Evolutionary conservation across 2,113 vertebrate genomes (phyloP).

Genomic region (Seriola dumerili): DNA sequence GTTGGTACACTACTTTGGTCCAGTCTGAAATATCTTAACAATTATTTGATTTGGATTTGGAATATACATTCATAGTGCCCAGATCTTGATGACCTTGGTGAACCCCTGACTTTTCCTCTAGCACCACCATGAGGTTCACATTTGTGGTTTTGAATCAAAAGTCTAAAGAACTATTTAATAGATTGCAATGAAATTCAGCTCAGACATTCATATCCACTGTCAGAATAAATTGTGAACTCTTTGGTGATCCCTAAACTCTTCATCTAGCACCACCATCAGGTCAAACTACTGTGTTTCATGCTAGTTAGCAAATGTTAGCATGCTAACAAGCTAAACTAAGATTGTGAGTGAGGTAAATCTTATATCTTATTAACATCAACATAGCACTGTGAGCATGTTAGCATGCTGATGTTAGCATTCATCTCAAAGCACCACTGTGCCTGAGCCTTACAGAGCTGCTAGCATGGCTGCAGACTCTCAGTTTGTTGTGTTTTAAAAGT

Average conservation of each 20-base stretch:
- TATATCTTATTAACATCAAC: background rate
- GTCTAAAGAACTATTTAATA: background rate
- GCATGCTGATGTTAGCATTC: too few relatives aligned
- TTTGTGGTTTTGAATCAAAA: background rate
- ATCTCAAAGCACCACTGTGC: too few relatives aligned
- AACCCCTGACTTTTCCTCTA: background rate
- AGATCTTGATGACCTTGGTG: background rate
- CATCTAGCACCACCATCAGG: background rate
- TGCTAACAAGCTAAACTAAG: background rate
- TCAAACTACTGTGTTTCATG: background rate
- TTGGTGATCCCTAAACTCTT: background rate
- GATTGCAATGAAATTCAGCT: background rate
- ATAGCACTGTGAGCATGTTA: background rate
- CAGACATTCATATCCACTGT: too few relatives aligned
- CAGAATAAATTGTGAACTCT: too few relatives aligned
- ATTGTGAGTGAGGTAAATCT: background rate
- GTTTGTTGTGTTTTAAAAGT: background rate
- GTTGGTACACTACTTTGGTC: background rate
- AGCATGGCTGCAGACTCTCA: background rate
- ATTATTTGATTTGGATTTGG: background rate
- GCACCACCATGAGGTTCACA: background rate
- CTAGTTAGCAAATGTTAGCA: background rate
- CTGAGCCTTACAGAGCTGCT: too few relatives aligned
- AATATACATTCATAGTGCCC: background rate
- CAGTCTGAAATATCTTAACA: background rate